phyloP scores from a whole-genome alignment of 1,140 invertebrate species.

The Babylonia areolata region DNA sequence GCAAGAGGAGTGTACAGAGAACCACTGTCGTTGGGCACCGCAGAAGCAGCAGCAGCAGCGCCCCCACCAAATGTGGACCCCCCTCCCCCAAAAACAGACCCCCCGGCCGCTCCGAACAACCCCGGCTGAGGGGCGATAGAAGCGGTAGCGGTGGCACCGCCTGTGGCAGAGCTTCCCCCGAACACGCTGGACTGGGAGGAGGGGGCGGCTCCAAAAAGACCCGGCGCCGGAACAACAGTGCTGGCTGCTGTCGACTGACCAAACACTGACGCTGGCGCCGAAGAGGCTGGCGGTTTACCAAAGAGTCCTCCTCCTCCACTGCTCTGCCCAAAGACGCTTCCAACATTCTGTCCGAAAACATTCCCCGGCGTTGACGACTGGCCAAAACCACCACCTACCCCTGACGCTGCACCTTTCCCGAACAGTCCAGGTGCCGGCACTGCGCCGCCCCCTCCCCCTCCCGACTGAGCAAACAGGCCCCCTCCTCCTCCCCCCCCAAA shows the following conservation, averaged over 20 bases:
- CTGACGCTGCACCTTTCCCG: neutral
- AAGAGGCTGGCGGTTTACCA: neutral
- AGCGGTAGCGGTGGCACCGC: too few species aligned
- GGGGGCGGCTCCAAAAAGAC: neutral
- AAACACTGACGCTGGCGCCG: neutral
- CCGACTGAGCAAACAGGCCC: neutral
- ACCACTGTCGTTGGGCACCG: neutral
- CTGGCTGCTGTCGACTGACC: neutral
- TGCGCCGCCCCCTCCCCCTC: neutral
- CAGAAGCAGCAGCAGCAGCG: neutral
- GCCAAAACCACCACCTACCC: neutral
- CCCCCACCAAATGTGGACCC: neutral
- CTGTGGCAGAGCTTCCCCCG: neutral
- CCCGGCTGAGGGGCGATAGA: neutral
- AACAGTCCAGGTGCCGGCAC: neutral
- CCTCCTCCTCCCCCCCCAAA: neutral
- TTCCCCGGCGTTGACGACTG: neutral
- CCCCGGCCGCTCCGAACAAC: neutral
- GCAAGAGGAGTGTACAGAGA: conserved; percentile 48
- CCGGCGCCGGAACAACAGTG: conserved; percentile 21
- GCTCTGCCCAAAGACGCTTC: neutral
- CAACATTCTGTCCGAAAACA: neutral
- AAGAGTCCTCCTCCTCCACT: neutral
- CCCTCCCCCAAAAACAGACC: neutral
- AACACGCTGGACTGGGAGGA: neutral